Evolutionary conservation across 2,888 invertebrate genomes (phyloP), one percentile per base, ranked within the genome.

Genomic region (Acanthoscelides obtectus): DNA sequence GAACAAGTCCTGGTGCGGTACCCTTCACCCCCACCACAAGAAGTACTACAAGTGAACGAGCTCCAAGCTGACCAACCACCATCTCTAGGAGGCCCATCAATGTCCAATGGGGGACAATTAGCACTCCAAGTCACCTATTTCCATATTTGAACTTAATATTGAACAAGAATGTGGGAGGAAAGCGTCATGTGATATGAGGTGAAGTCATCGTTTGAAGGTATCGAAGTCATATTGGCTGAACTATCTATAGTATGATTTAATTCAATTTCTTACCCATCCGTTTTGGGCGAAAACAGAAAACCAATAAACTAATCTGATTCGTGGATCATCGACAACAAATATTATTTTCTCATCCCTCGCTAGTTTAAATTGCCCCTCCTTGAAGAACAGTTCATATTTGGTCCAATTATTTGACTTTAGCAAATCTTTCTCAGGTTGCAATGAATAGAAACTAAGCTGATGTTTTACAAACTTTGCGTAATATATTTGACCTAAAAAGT

Each of bases 41-140:
- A 85, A 0, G 85, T 88, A 45, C 87, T 87, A 78, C 90, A 90
- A 20, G 84, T 80, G 89, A 89, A 90, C 0, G 86, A 81, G 0
- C 87, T 86, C 90, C 90, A 90, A 66, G 83, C 82, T 0, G 88
- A 87, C 90, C 90, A 90, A 3, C 87, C 88, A 0, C 90, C 90
- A 76, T 90, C 87, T 25, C 85, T 76, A 0, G 88, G 87, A 5
- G 84, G 83, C 0, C 87, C 87, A 75, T 88, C 88, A 69, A 89
- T 85, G 74, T 89, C 88, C 76, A 87, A 80, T 4, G 88, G 87
- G 20, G 85, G 78, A 76, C 89, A 89, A 79, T 89, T 89, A 2
- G 86, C 87, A 19, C 87, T 82, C 89, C 89, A 89, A 20, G 84
- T 86, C 0, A 87, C 81, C 84, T 85, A 85, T 66, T 65, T 20